A percentile compares a stretch with the other conserved stretches of the same genome.
Evolutionary conservation across 2,113 vertebrate species (phyloP).

Genomic region (Brienomyrus brachyistius): DNA sequence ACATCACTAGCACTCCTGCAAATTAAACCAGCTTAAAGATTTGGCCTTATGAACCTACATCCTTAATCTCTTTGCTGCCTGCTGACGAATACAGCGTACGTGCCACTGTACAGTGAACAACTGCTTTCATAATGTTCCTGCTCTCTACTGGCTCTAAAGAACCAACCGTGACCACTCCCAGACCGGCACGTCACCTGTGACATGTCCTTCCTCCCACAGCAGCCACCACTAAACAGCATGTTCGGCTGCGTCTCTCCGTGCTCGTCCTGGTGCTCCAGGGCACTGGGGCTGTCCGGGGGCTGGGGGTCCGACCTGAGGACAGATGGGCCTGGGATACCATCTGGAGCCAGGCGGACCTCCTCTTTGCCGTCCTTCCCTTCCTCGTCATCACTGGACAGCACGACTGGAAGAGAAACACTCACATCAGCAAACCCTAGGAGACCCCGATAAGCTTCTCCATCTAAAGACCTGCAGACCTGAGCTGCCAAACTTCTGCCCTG

Average conservation of each 20-base stretch:
- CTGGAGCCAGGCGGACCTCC: background rate
- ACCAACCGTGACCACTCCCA: background rate
- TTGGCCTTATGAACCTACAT: background rate
- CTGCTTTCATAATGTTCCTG: background rate
- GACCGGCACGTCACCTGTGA: background rate
- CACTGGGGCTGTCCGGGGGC: no score
- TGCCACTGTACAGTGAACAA: background rate
- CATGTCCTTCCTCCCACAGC: background rate
- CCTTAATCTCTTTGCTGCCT: background rate
- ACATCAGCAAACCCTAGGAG: no score
- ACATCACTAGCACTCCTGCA: background rate
- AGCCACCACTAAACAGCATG: background rate
- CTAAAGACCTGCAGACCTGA: background rate
- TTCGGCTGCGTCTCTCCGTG: background rate
- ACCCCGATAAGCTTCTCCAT: background rate
- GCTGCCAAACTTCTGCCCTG: background rate
- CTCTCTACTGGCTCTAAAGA: background rate
- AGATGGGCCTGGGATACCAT: background rate
- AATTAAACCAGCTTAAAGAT: background rate
- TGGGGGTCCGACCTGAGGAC: background rate
- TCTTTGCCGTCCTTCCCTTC: conserved; percentile 22
- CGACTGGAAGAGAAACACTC: conserved; percentile 41
- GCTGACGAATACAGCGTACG: background rate
- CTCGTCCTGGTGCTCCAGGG: background rate
- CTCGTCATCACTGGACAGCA: conserved; percentile 60